Evolutionary conservation across 1,140 invertebrate species (phyloP), one percentile per base, ranked within the genome.

Genomic region (Diachasma alloeum): DNA sequence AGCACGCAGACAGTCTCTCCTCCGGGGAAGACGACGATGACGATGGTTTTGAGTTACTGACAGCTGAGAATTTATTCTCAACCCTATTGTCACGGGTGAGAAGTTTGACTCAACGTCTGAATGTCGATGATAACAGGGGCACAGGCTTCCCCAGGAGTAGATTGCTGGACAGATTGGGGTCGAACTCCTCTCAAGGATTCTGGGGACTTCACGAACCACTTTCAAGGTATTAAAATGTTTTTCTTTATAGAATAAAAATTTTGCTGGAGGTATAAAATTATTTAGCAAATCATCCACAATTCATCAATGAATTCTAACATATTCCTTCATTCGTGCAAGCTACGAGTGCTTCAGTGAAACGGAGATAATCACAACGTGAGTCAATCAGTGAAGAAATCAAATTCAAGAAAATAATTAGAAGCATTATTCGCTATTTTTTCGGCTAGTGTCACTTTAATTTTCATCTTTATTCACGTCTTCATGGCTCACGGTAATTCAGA

Each of bases 31-130:
- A 96, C 77, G 95, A 96, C 83, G 96, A 97, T 81, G 95, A 96
- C 82, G 96, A 97, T 85, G 95, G 95, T 77, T 97, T 97, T 91
- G 95, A 97, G 85, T 92, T 96, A 75, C 91, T 97, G 56, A 97
- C 96, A 2, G 96, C 96, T 0, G 96, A 97, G 89, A 96, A 96
- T 86, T 90, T 97, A 36, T 97, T 97, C 88, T 96, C 95, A 0
- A 97, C 95, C 0, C 87, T 97, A 44, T 87, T 97, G 48, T 95
- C 95, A 77, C 92, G 96, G 85, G 96, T 97, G 86, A 92, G 95
- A 48, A 95, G 94, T 82, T 88, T 97, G 24, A 97, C 96, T 0
- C 93, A 96, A 82, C 93, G 95, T 80, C 88, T 97, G 68, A 96
- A 96, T 84, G 94, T 95, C 10, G 95, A 96, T 83, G 95, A 96